Percentiles rank a stretch among this genome's conserved stretches.
These are phyloP conservation scores for Tiaroga cobitis DNA, from an alignment of 2,797 vertebrate genomes.

Conservation along the genomic window DNA sequence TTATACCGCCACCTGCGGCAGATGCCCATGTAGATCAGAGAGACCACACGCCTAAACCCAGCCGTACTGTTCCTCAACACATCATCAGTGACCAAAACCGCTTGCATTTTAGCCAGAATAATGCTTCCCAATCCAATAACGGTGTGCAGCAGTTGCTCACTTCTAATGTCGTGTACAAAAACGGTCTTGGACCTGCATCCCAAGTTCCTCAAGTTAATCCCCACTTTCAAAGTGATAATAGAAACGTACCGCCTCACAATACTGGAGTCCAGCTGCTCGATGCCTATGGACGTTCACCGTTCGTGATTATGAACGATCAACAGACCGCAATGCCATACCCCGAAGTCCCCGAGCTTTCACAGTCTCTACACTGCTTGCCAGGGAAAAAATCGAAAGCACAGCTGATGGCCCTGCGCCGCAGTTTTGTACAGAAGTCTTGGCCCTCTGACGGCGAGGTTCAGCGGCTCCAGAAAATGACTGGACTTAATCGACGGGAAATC, in stretches of 20 bases:
- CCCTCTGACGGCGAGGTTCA: slow-evolving; percentile 58
- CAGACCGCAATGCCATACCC: neutral
- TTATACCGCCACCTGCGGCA: neutral
- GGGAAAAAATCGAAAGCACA: slow-evolving; percentile 64
- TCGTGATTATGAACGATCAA: slow-evolving; percentile 15
- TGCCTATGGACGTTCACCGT: slow-evolving; percentile 19
- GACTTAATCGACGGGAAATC: slow-evolving; percentile 62
- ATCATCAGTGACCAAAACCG: slow-evolving; percentile 34
- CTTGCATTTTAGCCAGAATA: slow-evolving; percentile 30
- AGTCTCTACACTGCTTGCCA: slow-evolving; percentile 14
- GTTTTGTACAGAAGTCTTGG: slow-evolving; percentile 57
- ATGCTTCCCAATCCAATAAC: slow-evolving; percentile 42
- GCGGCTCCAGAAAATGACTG: slow-evolving; percentile 59
- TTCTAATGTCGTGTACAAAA: slow-evolving; percentile 38
- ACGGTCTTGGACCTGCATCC: slow-evolving; percentile 24
- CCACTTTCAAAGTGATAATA: neutral
- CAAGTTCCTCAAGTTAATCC: slow-evolving; percentile 27
- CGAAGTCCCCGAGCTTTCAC: slow-evolving; percentile 41
- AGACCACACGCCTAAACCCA: slow-evolving; percentile 26
- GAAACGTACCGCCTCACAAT: slow-evolving; percentile 16
- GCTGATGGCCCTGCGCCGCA: slow-evolving; percentile 58
- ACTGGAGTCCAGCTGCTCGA: slow-evolving; percentile 14
- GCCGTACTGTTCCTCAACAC: slow-evolving; percentile 29
- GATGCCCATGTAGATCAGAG: slow-evolving; percentile 16
- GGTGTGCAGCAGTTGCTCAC: slow-evolving; percentile 12